Percentiles rank a stretch among this genome's conserved stretches.
phyloP scores from a whole-genome alignment of 2,113 vertebrate genomes.

The Sylvietta virens region DNA sequence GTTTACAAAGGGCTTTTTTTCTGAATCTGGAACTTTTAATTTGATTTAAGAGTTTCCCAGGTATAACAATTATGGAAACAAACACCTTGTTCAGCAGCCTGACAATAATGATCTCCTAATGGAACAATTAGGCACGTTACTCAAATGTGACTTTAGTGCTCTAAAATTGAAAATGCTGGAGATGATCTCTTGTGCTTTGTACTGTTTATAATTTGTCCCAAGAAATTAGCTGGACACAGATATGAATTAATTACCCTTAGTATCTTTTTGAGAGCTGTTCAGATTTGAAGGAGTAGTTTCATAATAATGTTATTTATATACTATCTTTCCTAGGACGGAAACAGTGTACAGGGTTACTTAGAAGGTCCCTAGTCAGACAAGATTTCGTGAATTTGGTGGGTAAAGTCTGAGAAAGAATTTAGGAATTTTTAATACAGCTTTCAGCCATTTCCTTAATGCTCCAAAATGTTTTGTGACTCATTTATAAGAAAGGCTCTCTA shows the following conservation, averaged over 20 bases:
- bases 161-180: constrained; percentile 1
- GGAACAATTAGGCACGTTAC: constrained; percentile 32
- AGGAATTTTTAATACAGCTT: not conserved
- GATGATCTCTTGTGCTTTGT: constrained; percentile 9
- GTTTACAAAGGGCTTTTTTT: constrained; percentile 68
- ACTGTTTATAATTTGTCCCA: not conserved
- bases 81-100: constrained; percentile 11
- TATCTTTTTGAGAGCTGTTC: not conserved
- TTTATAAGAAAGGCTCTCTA: not conserved
- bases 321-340: not conserved
- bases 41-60: constrained; percentile 50
- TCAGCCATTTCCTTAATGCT: not conserved
- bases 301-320: not conserved
- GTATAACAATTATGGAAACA: constrained; percentile 54
- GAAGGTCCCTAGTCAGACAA: not conserved
- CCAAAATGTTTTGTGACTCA: not conserved
- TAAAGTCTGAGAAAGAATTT: not conserved
- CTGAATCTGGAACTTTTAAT: constrained; percentile 42
- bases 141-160: constrained; percentile 19
- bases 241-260: not conserved
- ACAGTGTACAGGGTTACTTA: not conserved
- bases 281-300: not conserved
- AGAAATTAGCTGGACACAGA: not conserved
- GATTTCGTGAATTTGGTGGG: not conserved
- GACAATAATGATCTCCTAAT: constrained; percentile 36